Percentiles rank a stretch among this genome's conserved stretches.
phyloP scores from a whole-genome alignment of 2,797 vertebrate genomes.

The Peromyscus eremicus region DNA sequence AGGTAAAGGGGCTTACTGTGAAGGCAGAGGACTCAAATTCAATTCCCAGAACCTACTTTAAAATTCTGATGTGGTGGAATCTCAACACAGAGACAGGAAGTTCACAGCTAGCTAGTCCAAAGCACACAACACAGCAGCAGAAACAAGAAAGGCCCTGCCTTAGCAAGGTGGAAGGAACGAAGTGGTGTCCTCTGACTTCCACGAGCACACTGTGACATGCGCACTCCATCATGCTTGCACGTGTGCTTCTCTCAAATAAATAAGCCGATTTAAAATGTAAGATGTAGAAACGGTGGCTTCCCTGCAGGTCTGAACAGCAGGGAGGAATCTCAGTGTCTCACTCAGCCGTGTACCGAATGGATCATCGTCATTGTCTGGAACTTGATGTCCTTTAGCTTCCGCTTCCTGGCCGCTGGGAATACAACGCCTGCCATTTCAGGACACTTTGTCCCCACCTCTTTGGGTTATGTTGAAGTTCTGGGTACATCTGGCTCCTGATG shows the following conservation, averaged over 20 bases:
- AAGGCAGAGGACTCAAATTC: not conserved
- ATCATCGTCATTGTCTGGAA: not conserved
- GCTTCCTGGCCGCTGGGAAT: not conserved
- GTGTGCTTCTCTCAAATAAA: not conserved
- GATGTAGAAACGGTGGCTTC: not conserved
- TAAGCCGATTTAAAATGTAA: not conserved
- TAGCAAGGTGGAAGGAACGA: too few species aligned
- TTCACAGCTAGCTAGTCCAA: not conserved
- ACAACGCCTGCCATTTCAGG: not conserved
- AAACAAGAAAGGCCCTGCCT: not conserved
- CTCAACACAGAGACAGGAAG: not conserved
- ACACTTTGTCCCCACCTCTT: not conserved
- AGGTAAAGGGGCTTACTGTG: not conserved
- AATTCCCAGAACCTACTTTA: not conserved
- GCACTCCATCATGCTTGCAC: too few species aligned
- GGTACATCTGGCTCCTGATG: too few species aligned
- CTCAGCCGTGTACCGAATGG: not conserved
- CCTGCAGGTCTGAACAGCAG: fast-evolving
- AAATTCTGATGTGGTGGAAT: not conserved
- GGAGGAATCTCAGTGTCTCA: not conserved
- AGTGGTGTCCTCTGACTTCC: not conserved
- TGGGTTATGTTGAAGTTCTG: not conserved
- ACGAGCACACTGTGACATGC: not conserved
- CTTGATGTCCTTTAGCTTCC: not conserved
- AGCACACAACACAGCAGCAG: not conserved